Conservation (phyloP, 2,113 vertebrate species). For the Takifugu bimaculatus region DNA sequence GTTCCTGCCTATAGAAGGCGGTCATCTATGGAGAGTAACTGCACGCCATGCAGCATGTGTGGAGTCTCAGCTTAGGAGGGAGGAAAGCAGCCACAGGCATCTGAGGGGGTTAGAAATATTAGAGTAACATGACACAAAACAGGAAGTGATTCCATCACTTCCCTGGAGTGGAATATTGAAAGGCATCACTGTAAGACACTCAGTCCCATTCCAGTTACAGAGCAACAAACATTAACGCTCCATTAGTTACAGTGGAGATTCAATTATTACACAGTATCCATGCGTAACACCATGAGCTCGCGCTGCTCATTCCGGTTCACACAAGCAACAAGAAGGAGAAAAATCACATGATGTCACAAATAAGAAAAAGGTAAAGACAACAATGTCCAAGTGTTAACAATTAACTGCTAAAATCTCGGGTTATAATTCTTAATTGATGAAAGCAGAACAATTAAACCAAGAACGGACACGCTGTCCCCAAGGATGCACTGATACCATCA, state of each 20-base stretch:
- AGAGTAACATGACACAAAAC: constrained; percentile 29
- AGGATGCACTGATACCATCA: too few relatives aligned
- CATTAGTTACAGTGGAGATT: neutral
- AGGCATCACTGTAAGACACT: constrained; percentile 10
- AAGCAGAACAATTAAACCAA: too few relatives aligned
- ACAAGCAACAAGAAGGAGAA: constrained; percentile 6
- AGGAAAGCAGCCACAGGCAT: constrained; percentile 4
- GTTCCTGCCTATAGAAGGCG: neutral
- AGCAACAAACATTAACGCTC: constrained; percentile 7
- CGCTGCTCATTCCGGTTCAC: constrained; percentile 24
- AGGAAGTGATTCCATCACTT: constrained; percentile 16
- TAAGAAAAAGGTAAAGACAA: constrained; percentile 1
- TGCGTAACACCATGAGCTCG: neutral
- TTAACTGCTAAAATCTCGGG: constrained; percentile 1
- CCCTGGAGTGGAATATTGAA: constrained; percentile 8
- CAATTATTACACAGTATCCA: neutral
- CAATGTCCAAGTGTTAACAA: neutral
- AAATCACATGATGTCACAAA: constrained; percentile 12
- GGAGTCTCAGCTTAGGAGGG: neutral
- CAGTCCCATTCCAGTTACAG: constrained; percentile 13
- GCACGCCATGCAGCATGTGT: too few relatives aligned
- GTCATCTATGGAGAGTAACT: too few relatives aligned
- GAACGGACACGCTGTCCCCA: too few relatives aligned
- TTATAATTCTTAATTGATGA: constrained; percentile 1
- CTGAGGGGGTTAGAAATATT: constrained; percentile 12